Conservation (phyloP, 2,113 vertebrate genomes). For the Myotis lucifugus region DNA sequence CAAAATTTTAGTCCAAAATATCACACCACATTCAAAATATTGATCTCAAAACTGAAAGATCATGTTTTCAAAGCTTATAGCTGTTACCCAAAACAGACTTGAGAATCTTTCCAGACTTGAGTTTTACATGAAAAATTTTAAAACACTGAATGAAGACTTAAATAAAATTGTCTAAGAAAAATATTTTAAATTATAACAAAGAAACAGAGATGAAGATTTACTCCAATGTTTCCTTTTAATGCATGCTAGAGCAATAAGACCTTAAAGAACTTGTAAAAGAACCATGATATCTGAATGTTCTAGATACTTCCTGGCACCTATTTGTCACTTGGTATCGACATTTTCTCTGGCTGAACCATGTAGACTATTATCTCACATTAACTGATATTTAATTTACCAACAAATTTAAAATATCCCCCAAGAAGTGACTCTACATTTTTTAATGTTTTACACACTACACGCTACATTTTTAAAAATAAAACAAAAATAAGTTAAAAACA, state of each 20-base stretch:
- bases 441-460: constrained; percentile 1
- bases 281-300: constrained; percentile 20
- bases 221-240: constrained; percentile 27
- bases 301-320: constrained; percentile 2
- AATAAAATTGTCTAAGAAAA: constrained; percentile 39
- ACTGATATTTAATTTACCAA: not conserved
- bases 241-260: not conserved
- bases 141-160: constrained; percentile 21
- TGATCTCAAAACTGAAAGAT: constrained; percentile 4
- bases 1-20: constrained; percentile 46
- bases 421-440: constrained; percentile 43
- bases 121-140: constrained; percentile 47
- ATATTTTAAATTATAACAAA: constrained; percentile 48
- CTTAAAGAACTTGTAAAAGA: constrained; percentile 44
- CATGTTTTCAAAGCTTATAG: constrained; percentile 40
- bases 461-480: not conserved
- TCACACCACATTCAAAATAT: constrained; percentile 22
- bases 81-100: constrained; percentile 10
- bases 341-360: constrained; percentile 22
- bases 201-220: not conserved
- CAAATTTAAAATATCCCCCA: constrained; percentile 29
- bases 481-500: not conserved
- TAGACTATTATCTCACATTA: constrained; percentile 49
- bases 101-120: constrained; percentile 45
- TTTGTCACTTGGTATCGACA: not conserved